phyloP scores from a whole-genome alignment of 1,140 invertebrate genomes.

The Zelostemma sp. region DNA sequence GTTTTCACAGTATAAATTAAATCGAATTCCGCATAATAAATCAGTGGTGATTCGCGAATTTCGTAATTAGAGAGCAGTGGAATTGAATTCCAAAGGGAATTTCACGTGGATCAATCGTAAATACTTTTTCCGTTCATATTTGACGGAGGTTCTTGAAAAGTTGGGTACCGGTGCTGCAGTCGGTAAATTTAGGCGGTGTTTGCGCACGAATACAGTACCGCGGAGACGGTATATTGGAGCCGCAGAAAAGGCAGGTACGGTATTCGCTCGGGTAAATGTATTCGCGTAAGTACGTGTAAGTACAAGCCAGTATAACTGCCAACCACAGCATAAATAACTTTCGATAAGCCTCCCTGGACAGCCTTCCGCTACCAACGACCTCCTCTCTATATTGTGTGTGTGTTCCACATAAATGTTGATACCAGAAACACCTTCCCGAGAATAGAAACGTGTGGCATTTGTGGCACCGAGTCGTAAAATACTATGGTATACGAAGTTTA shows the following conservation, averaged over 20 bases:
- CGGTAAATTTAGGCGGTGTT: neutral
- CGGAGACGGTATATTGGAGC: conserved; percentile 6
- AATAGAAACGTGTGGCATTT: too few relatives aligned
- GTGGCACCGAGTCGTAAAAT: too few relatives aligned
- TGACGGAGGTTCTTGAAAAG: neutral
- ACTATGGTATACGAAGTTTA: too few relatives aligned
- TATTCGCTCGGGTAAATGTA: conserved; percentile 10
- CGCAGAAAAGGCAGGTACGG: conserved; percentile 18
- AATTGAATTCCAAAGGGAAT: too few relatives aligned
- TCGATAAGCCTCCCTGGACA: conserved; percentile 55
- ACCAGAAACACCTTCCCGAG: conserved; percentile 30
- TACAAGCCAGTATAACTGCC: conserved; percentile 42
- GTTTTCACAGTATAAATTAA: neutral
- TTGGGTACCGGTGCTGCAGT: neutral
- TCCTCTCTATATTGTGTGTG: conserved; percentile 23
- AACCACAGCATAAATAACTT: conserved; percentile 58
- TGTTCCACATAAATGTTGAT: conserved; percentile 33
- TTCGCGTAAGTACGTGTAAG: conserved; percentile 33
- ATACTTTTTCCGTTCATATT: neutral
- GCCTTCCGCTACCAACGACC: conserved; percentile 50
- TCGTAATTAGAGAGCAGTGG: too few relatives aligned
- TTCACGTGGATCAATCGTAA: neutral
- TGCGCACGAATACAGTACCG: neutral
- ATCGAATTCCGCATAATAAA: too few relatives aligned
- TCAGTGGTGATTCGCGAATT: too few relatives aligned